Conservation (phyloP, 2,888 invertebrate species). For the Cerastis leucographa region DNA sequence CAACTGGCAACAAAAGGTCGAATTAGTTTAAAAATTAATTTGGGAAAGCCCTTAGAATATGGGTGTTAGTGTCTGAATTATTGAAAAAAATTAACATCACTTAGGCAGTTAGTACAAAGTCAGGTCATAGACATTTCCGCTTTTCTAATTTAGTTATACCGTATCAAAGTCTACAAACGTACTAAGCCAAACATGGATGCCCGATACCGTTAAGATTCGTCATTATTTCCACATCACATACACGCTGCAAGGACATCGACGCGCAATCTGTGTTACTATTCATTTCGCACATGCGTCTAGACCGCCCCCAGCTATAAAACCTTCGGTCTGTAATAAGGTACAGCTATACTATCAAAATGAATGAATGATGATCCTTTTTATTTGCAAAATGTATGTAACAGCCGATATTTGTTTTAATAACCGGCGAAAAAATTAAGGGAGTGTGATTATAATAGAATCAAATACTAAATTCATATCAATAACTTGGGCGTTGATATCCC, state of each 20-base stretch:
- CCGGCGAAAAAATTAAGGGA: background rate
- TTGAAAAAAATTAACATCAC: background rate
- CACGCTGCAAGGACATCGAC: background rate
- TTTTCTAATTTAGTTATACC: background rate
- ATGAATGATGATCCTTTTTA: background rate
- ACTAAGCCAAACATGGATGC: background rate
- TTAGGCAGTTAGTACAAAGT: background rate
- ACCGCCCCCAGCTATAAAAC: background rate
- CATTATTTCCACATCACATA: background rate
- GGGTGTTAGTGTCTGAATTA: background rate
- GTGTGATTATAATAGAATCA: background rate
- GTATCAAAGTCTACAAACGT: conserved; percentile 12
- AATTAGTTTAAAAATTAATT: no score
- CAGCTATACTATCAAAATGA: background rate
- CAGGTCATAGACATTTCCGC: no score
- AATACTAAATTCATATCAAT: background rate
- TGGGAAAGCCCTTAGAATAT: no score
- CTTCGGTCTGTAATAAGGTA: background rate
- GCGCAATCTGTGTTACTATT: background rate
- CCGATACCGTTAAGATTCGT: background rate
- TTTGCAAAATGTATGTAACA: background rate
- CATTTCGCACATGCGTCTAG: background rate
- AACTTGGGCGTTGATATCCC: background rate
- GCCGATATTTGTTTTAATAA: background rate
- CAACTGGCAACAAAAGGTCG: no score